phyloP scores from a whole-genome alignment of 2,797 vertebrate species.

The Semotilus atromaculatus region DNA sequence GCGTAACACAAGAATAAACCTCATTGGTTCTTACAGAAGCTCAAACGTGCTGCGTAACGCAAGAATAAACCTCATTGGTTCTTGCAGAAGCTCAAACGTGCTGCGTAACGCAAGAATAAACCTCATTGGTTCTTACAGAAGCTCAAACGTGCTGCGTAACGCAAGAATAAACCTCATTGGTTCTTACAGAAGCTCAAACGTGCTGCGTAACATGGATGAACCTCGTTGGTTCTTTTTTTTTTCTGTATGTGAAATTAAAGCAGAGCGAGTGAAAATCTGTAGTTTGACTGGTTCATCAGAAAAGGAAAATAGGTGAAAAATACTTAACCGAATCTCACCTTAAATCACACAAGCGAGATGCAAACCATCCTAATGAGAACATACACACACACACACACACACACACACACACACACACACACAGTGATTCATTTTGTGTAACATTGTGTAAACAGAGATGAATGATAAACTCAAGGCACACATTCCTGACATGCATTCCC shows the following conservation, averaged over 20 bases:
- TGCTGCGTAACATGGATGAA: no score
- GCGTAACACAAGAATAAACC: no score
- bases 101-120: no score
- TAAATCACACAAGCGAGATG: slow-evolving; percentile 44
- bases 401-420: slow-evolving; percentile 36
- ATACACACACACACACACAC: slow-evolving; percentile 6
- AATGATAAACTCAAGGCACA: slow-evolving; percentile 70
- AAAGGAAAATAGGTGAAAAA: slow-evolving; percentile 24
- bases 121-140: no score
- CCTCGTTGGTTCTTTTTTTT: not conserved
- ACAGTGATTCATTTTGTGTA: slow-evolving; percentile 56
- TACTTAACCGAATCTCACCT: slow-evolving; percentile 56
- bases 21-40: no score
- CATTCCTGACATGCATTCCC: slow-evolving; percentile 58
- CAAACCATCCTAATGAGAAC: slow-evolving; percentile 29
- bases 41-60: no score
- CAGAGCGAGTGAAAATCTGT: not conserved
- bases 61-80: no score
- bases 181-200: no score
- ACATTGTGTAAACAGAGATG: slow-evolving; percentile 76
- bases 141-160: no score
- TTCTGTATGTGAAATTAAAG: not conserved
- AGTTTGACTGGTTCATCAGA: slow-evolving; percentile 57
- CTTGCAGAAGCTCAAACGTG: no score
- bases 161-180: no score